These are phyloP conservation scores for Noturus placidus DNA, from an alignment of 2,113 vertebrate genomes.

Conservation along the genomic window DNA sequence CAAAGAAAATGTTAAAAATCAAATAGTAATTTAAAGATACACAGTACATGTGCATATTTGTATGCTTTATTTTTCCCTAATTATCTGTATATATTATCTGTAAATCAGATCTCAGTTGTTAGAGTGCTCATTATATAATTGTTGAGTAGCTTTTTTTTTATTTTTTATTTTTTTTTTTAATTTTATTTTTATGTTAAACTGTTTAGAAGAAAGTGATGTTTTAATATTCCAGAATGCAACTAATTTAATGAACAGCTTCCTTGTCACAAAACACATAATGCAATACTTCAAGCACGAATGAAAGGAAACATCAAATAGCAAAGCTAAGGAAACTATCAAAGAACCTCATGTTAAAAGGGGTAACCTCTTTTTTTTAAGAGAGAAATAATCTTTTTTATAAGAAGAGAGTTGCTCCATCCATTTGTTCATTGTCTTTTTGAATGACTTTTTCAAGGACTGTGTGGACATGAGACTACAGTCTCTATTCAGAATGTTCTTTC, in stretches of 20 bases:
- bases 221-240: not conserved
- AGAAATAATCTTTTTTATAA: not conserved
- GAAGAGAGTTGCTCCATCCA: not conserved
- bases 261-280: conserved; percentile 2
- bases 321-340: not conserved
- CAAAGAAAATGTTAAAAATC: not conserved
- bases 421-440: not conserved
- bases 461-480: not conserved
- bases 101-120: not conserved
- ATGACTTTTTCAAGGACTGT: not conserved
- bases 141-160: not conserved
- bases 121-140: not conserved
- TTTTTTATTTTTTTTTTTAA: too few species aligned
- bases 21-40: not conserved
- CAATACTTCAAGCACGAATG: not conserved
- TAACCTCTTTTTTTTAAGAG: not conserved
- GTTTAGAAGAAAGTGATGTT: not conserved
- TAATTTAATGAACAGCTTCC: not conserved
- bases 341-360: not conserved
- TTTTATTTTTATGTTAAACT: too few species aligned
- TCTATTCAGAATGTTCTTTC: not conserved
- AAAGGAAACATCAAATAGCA: not conserved
- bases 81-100: not conserved
- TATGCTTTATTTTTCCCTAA: not conserved
- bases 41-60: not conserved